Evolutionary conservation across 2,113 vertebrate species (phyloP).

Genomic region (Columbina picui): DNA sequence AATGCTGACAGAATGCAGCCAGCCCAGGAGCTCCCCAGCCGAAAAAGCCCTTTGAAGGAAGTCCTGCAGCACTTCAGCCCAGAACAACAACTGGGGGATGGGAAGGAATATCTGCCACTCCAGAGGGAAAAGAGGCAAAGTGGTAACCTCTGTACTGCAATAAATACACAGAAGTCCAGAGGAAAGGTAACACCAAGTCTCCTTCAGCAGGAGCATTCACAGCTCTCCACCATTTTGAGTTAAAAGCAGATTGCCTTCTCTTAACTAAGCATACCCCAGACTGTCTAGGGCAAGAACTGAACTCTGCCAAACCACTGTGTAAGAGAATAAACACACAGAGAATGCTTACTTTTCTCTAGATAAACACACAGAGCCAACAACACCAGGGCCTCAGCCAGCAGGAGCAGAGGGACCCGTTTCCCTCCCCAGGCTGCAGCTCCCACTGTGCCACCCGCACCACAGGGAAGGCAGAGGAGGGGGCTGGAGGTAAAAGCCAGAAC

Average conservation of each 20-base stretch:
- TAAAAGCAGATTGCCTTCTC: background rate
- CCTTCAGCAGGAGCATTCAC: background rate
- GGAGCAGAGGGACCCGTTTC: background rate
- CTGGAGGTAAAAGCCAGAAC: background rate
- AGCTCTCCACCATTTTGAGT: background rate
- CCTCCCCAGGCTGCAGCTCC: background rate
- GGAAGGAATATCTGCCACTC: background rate
- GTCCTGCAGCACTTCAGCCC: background rate
- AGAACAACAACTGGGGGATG: background rate
- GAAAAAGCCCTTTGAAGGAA: background rate
- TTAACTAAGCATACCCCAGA: background rate
- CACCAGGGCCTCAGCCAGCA: background rate
- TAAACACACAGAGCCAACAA: background rate
- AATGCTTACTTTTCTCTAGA: background rate
- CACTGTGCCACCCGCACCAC: background rate
- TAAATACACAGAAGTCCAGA: background rate
- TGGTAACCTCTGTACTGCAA: background rate
- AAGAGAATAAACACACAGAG: background rate
- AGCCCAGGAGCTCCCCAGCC: background rate
- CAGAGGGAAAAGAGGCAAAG: background rate
- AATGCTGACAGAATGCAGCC: background rate
- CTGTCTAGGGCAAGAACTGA: background rate
- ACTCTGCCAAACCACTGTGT: background rate
- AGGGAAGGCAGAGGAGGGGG: background rate
- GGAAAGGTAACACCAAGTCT: background rate